Conservation (phyloP, 2,797 vertebrate genomes). For the Rousettus madagascariensis region DNA sequence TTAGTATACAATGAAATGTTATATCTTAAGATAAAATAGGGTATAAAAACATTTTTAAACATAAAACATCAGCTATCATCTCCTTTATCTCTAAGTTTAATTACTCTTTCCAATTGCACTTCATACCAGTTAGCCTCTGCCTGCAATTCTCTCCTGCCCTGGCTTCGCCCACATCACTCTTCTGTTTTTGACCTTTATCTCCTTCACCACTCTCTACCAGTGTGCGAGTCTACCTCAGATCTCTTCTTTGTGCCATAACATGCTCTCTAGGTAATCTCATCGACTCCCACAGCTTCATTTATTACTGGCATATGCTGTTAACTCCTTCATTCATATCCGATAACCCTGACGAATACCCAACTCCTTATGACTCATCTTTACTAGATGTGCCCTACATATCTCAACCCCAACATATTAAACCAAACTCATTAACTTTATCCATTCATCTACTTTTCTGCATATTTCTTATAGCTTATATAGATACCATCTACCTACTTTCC, state of each 20-base stretch:
- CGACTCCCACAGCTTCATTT: not conserved
- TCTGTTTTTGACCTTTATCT: not conserved
- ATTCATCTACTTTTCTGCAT: not conserved
- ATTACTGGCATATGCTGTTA: not conserved
- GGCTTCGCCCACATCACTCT: not conserved
- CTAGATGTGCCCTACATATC: not conserved
- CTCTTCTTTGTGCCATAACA: not conserved
- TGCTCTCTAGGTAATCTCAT: not conserved
- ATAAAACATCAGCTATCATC: not conserved
- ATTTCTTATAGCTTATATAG: not conserved
- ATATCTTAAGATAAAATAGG: not conserved
- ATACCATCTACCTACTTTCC: not conserved
- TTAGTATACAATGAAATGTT: not conserved
- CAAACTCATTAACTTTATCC: not conserved
- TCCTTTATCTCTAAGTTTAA: not conserved
- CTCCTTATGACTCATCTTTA: not conserved
- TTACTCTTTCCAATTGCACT: not conserved
- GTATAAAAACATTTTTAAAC: slow-evolving; percentile 37
- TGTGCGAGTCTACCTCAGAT: not conserved
- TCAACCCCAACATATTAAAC: not conserved
- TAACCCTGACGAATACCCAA: not conserved
- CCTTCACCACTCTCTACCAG: not conserved
- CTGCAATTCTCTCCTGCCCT: not conserved
- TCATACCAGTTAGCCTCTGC: not conserved
- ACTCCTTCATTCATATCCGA: not conserved